These are phyloP conservation scores for Pheucticus melanocephalus DNA, from an alignment of 2,113 vertebrate species.

Conservation along the genomic window DNA sequence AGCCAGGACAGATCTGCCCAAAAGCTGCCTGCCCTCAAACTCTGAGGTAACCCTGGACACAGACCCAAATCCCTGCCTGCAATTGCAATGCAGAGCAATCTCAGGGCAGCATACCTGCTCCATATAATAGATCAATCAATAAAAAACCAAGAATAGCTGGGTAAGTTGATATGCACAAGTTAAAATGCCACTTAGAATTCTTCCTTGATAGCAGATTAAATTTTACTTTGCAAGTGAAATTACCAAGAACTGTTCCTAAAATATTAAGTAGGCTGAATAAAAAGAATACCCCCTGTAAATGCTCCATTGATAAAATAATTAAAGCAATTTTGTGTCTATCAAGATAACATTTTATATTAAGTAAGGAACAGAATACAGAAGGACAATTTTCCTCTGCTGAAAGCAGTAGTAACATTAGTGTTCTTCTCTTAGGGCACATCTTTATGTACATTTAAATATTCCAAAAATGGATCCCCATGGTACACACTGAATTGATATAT, in stretches of 20 bases:
- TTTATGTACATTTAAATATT: not conserved
- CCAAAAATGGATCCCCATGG: accelerated
- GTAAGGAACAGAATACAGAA: not conserved
- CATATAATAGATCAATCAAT: not conserved
- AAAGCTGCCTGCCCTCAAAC: not conserved
- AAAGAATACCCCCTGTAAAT: constrained; percentile 1
- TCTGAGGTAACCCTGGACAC: not conserved
- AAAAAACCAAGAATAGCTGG: not conserved
- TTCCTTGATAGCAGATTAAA: not conserved
- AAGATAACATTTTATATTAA: constrained; percentile 1
- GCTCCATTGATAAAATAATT: constrained; percentile 5
- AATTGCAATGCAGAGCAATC: not conserved
- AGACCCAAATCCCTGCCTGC: not conserved
- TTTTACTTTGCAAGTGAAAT: constrained; percentile 13
- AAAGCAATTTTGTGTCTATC: constrained; percentile 4
- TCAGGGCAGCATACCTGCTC: not conserved
- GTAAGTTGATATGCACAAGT: not conserved
- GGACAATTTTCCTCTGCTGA: not conserved
- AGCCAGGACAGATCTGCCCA: not conserved
- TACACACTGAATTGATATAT: not conserved
- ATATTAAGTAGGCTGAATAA: not conserved
- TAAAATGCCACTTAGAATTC: not conserved
- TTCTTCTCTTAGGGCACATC: not conserved
- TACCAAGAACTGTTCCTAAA: not conserved
- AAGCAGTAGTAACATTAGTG: not conserved